Conservation (phyloP, 2,113 vertebrate genomes). For the Ondatra zibethicus region DNA sequence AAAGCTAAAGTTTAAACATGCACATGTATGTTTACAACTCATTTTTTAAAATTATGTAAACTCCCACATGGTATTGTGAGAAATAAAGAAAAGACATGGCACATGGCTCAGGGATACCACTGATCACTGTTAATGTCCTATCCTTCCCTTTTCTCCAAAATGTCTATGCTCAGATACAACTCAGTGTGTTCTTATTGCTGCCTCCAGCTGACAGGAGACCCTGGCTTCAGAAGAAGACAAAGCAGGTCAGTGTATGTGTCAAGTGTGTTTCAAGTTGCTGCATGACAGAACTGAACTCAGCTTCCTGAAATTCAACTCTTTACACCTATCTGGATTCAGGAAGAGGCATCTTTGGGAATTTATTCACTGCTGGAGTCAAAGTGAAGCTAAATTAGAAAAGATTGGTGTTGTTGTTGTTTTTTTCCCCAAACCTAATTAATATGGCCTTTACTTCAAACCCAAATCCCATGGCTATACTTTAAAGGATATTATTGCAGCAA, state of each 20-base stretch:
- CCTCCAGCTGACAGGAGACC: background rate
- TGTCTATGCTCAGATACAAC: background rate
- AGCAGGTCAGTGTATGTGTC: conserved; percentile 53
- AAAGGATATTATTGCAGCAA: background rate
- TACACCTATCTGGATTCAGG: background rate
- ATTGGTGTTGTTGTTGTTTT: background rate
- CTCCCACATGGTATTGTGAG: background rate
- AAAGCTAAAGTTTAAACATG: background rate
- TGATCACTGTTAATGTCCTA: background rate
- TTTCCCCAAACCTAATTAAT: background rate
- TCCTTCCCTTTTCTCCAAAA: background rate
- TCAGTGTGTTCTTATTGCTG: background rate
- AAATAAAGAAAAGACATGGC: background rate
- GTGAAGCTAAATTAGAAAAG: conserved; percentile 44
- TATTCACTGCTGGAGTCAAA: conserved; percentile 47
- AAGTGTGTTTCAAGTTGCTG: conserved; percentile 65
- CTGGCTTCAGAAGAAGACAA: conserved; percentile 17
- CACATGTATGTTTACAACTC: background rate
- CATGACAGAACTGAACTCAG: background rate
- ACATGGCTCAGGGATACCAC: background rate
- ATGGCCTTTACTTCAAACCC: conserved; percentile 28
- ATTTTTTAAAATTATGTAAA: background rate
- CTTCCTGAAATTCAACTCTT: conserved; percentile 27
- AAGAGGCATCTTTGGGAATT: background rate
- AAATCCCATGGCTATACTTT: conserved; percentile 25